A percentile compares a stretch with the other conserved stretches of the same genome.
Evolutionary conservation across 2,113 vertebrate genomes (phyloP).

Genomic region (Dasyurus viverrinus): DNA sequence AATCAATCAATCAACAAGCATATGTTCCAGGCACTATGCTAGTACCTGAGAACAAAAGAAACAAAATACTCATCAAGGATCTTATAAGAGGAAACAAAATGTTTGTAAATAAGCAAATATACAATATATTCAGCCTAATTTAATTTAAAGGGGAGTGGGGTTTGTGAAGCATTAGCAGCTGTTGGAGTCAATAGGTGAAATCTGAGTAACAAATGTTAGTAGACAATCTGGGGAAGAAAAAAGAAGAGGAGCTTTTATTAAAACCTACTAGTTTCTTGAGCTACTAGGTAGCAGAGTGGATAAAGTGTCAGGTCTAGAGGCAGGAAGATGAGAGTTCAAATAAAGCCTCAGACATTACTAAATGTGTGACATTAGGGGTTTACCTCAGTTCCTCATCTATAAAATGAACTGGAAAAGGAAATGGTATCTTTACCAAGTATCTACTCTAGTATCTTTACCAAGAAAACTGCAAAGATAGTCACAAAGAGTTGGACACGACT

Average conservation of each 20-base stretch:
- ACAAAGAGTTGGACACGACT: background rate
- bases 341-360: background rate
- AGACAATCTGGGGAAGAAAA: background rate
- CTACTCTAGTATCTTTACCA: too few relatives aligned
- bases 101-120: background rate
- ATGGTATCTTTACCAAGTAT: background rate
- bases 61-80: background rate
- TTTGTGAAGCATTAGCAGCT: background rate
- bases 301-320: background rate
- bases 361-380: background rate
- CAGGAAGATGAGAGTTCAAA: background rate
- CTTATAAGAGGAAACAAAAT: background rate
- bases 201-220: background rate
- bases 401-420: background rate
- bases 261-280: background rate
- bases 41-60: background rate
- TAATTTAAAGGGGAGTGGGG: background rate
- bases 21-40: background rate
- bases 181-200: background rate
- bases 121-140: background rate
- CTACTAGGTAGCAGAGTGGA: background rate
- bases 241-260: background rate
- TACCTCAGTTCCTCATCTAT: background rate
- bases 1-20: background rate
- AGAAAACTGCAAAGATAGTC: background rate